These are phyloP conservation scores for Aegithalos caudatus DNA, from an alignment of 2,113 vertebrate species.

Conservation along the genomic window DNA sequence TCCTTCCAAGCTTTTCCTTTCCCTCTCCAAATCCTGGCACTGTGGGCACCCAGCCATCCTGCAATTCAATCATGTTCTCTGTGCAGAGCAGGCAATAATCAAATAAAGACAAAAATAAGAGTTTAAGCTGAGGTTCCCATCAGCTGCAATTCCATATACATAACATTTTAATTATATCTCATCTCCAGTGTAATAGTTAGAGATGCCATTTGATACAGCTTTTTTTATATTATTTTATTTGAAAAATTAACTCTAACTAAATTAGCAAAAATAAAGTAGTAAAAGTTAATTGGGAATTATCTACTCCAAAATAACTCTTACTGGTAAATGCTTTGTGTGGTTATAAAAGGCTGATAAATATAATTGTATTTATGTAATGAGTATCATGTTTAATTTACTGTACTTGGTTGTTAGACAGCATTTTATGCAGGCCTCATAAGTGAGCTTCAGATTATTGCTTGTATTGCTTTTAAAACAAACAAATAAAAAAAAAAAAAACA, in stretches of 20 bases:
- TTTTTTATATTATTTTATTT: conserved; percentile 32
- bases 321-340: conserved; percentile 65
- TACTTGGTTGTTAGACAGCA: conserved; percentile 44
- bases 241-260: conserved; percentile 66
- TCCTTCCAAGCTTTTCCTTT: background rate
- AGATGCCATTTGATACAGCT: conserved; percentile 60
- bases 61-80: conserved; percentile 37
- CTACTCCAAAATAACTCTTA: conserved; percentile 61
- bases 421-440: conserved; percentile 48
- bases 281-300: conserved; percentile 70
- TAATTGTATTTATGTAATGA: conserved; percentile 72
- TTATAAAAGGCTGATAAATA: conserved; percentile 69
- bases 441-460: background rate
- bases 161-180: conserved; percentile 69
- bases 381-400: conserved; percentile 68
- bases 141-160: conserved; percentile 53
- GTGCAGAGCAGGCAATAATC: conserved; percentile 28
- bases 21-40: background rate
- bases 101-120: conserved; percentile 46
- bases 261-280: conserved; percentile 66
- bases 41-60: background rate
- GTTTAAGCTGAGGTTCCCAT: conserved; percentile 47
- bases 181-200: conserved; percentile 57
- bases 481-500: too few species aligned
- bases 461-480: background rate